Evolutionary conservation across 2,888 invertebrate species (phyloP), one percentile per base, ranked within the genome.

Genomic region (Netelia virgata): DNA sequence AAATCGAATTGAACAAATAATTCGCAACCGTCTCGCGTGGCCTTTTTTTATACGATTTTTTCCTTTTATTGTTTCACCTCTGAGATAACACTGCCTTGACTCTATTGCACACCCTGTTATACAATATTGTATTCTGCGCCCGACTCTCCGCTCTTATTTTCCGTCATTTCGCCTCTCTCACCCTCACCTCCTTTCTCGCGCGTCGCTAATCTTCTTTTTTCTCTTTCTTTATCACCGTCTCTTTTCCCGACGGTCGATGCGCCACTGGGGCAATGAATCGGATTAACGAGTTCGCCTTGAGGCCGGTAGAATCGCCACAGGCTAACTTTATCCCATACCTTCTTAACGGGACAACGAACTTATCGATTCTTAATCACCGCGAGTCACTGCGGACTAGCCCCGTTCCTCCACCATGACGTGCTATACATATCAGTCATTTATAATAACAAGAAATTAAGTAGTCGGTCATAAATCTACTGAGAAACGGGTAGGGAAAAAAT

Each of bases 251-350:
- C 76, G 53, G 55, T 66, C 66, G 76, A 55, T 76, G 50, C 55
- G 28, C 57, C 41, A 61, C 82, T 78, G 82, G 82, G 87, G 80
- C 85, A 87, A 86, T 86, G 78, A 76, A 82, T 83, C 77, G 80
- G 82, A 86, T 87, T 85, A 83, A 81, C 83, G 79, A 86, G 86
- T 70, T 66, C 74, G 57, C 78, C 86, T 85, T 73, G 75, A 64
- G 77, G 85, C 80, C 43, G 68, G 50, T 16, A 70, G 63, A 64
- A 63, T 63, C 64, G 47, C 68, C 43, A 77, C 79, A 36, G 68
- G 36, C 69, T 59, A 78, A 86, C 82, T 85, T 85, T 72, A 69
- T 72, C 74, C 69, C 61, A 61, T 55, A 28, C 80, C 72, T 74
- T 78, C 63, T 83, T 82, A 83, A 86, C 70, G 84, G 73, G 78